Percentiles rank a stretch among this genome's conserved stretches.
These are phyloP conservation scores for Lonchura striata DNA, from an alignment of 2,113 vertebrate genomes.

Conservation along the genomic window DNA sequence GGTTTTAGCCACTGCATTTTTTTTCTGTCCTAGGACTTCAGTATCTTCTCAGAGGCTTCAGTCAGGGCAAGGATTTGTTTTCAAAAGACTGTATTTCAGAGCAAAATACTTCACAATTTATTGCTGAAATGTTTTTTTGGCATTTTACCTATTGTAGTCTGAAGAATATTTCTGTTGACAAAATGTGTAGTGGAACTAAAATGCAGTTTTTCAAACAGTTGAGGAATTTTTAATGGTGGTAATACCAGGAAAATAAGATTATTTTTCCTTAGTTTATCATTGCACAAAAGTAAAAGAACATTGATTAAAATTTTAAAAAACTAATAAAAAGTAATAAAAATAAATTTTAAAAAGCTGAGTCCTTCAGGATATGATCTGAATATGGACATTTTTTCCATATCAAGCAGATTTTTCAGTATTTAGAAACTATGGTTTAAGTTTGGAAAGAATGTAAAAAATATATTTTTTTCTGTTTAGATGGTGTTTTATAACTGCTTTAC, in stretches of 20 bases:
- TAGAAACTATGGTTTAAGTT: not conserved
- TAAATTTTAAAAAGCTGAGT: not conserved
- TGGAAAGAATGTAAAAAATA: not conserved
- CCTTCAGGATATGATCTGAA: not conserved
- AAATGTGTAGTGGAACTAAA: not conserved
- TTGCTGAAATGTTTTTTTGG: not conserved
- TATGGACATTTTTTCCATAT: not conserved
- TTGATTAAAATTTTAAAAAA: not conserved
- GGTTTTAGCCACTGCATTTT: not conserved
- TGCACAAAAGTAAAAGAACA: not conserved
- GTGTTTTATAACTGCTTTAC: not conserved
- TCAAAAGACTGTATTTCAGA: not conserved
- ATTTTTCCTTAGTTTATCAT: not conserved
- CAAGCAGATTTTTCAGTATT: not conserved
- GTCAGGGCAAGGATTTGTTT: not conserved
- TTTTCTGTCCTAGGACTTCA: not conserved
- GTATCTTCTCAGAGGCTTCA: not conserved
- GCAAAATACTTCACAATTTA: not conserved
- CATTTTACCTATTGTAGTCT: not conserved
- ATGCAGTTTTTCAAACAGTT: not conserved
- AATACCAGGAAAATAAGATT: not conserved
- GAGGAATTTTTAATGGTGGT: not conserved
- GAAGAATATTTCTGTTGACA: not conserved
- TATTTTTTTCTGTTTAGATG: not conserved
- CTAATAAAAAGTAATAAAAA: not conserved